phyloP scores from a whole-genome alignment of 1,140 invertebrate genomes.

The Papilio dardanus region DNA sequence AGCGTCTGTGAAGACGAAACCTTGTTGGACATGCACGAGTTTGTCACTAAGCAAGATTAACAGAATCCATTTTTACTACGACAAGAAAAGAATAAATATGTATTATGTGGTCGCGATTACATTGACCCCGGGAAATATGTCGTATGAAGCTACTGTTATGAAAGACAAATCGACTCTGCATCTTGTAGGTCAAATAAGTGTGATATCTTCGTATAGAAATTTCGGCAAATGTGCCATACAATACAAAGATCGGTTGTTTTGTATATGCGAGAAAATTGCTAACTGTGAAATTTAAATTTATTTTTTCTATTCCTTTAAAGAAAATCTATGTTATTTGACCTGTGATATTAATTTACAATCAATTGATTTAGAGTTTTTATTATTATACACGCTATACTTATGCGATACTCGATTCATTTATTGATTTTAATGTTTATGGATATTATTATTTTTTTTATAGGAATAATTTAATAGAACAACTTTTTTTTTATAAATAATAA shows the following conservation, averaged over 20 bases:
- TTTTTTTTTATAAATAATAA: no score
- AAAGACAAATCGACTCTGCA: slow-evolving; percentile 44
- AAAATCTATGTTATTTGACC: slow-evolving; percentile 30
- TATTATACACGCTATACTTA: no score
- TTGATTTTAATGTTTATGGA: no score
- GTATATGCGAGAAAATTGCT: slow-evolving; percentile 63
- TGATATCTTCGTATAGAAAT: slow-evolving; percentile 60
- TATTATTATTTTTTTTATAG: no score
- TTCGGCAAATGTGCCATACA: slow-evolving; percentile 59
- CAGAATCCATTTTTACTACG: slow-evolving; percentile 70
- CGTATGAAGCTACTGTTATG: slow-evolving; percentile 65
- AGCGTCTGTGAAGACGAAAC: slow-evolving; percentile 51
- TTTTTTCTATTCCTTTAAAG: slow-evolving; percentile 33
- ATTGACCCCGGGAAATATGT: slow-evolving; percentile 57
- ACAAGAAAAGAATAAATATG: slow-evolving; percentile 52
- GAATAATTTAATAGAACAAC: no score
- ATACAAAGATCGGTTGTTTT: slow-evolving; percentile 60
- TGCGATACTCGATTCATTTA: no score
- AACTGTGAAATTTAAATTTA: slow-evolving; percentile 41
- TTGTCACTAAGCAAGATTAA: slow-evolving; percentile 54
- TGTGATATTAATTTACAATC: slow-evolving; percentile 32
- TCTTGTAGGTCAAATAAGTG: slow-evolving; percentile 56
- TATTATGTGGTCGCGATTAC: slow-evolving; percentile 67
- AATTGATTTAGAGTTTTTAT: no score
- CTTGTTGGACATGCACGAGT: slow-evolving; percentile 58